Evolutionary conservation across 2,113 vertebrate species (phyloP), one percentile per base, ranked within the genome.

Genomic region (Hassar affinis): DNA sequence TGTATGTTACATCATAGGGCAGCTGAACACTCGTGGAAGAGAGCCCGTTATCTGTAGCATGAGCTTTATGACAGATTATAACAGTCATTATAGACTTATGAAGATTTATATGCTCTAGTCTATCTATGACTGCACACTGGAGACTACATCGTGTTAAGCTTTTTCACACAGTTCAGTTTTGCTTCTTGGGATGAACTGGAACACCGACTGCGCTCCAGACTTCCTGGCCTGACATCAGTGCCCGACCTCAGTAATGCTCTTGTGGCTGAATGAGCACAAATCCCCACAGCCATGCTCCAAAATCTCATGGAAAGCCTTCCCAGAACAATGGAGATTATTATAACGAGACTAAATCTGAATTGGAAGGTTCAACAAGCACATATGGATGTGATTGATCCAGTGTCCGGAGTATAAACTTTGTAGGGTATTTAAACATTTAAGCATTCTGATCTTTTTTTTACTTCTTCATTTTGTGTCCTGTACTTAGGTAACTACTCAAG

Each of bases 401-500:
- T 49, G 45, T 72, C 45, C 11, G n/a, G 12, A 72, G 2, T 15
- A 1, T 7, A 47, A 11, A 27, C 14, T 74, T 74, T 72, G n/a
- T 47, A 78, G 1, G 35, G 45, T 17, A 30, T 75, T 75, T n/a
- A 75, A 27, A 49, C n/a, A 49, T 3, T 22, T 11, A 22, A 42
- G 33, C 3, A n/a, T 49, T 22, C 74, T 79, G 25, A 78, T 56
- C 30, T 1, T 59, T 33, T 57, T 56, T 47, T 56, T 57, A n/a
- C 20, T n/a, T 11, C 17, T 42, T 54, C 25, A 15, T 30, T 59
- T 18, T 62, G 54, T 20, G 18, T 51, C 8, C 22, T 75, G 12
- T 27, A 22, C 38, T 89, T 93, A 96, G 98, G 97, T 92, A 99
- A 97, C 93, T 99, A 98, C 92, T 95, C 96, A 80, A 96, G 97